Conservation (phyloP, 2,888 invertebrate genomes). For the Hedychridium roseum region DNA sequence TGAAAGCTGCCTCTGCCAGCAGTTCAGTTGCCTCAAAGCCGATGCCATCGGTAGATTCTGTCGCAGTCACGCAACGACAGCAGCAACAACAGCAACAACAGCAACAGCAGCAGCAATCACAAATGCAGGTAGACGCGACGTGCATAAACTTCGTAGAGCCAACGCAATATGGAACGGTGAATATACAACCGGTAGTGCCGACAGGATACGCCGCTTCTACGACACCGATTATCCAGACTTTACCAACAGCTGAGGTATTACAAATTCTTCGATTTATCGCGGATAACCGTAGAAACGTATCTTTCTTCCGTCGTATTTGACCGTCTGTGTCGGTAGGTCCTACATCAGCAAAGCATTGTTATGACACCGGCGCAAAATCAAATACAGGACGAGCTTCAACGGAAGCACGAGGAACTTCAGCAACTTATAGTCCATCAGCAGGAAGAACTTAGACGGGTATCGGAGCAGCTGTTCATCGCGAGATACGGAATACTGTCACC, state of each 20-base stretch:
- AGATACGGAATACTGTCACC: slow-evolving; percentile 73
- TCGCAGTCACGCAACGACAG: too few relatives aligned
- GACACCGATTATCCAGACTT: slow-evolving; percentile 50
- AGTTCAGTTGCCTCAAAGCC: slow-evolving; percentile 34
- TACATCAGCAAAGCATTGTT: slow-evolving; percentile 63
- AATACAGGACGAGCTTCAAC: slow-evolving; percentile 66
- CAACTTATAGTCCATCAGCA: slow-evolving; percentile 86
- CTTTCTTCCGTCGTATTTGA: neutral
- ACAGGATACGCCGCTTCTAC: slow-evolving; percentile 64
- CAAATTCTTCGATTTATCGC: slow-evolving; percentile 1
- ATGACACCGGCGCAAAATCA: slow-evolving; percentile 70
- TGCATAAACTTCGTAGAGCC: slow-evolving; percentile 45
- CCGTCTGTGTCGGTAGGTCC: slow-evolving; percentile 33
- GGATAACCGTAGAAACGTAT: neutral
- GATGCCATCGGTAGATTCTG: slow-evolving; percentile 41
- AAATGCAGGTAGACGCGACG: slow-evolving; percentile 45
- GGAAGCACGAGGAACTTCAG: slow-evolving; percentile 86
- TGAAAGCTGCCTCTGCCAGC: slow-evolving; percentile 29
- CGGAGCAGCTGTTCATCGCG: slow-evolving; percentile 86
- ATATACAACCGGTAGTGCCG: slow-evolving; percentile 68
- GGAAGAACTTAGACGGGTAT: slow-evolving; percentile 83
- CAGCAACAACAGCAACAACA: slow-evolving; percentile 33
- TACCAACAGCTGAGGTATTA: slow-evolving; percentile 48
- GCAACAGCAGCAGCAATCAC: slow-evolving; percentile 43
- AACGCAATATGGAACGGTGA: slow-evolving; percentile 69